Conservation (phyloP, 2,888 invertebrate species). For the Apodemia mormo region DNA sequence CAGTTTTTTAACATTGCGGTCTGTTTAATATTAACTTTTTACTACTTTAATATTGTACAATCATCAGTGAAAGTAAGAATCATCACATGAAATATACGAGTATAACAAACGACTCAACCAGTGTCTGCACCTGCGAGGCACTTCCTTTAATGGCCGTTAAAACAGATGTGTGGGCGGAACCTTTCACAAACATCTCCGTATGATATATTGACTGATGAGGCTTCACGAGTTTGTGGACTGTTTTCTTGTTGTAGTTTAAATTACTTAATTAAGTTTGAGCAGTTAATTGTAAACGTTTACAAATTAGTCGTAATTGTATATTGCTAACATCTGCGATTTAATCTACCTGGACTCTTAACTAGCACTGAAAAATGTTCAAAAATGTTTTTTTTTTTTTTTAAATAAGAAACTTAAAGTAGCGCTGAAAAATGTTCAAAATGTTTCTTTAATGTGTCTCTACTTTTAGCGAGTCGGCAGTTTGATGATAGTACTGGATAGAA, state of each 20-base stretch:
- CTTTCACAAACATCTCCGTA: constrained; percentile 15
- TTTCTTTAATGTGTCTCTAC: too few relatives aligned
- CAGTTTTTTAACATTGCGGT: neutral
- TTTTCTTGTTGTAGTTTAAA: neutral
- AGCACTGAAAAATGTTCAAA: too few relatives aligned
- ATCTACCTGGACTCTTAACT: neutral
- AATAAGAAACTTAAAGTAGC: too few relatives aligned
- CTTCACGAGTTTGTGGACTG: neutral
- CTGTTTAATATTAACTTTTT: neutral
- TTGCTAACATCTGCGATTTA: neutral
- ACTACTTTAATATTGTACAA: neutral
- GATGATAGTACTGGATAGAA: too few relatives aligned
- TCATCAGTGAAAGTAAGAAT: neutral
- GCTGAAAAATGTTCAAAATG: too few relatives aligned
- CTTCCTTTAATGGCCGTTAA: constrained; percentile 11
- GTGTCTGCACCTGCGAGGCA: constrained; percentile 18
- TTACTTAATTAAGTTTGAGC: neutral
- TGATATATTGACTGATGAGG: constrained; percentile 13
- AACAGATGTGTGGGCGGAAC: constrained; percentile 17
- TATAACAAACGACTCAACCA: constrained; percentile 8
- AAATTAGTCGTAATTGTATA: neutral
- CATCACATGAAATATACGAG: neutral
- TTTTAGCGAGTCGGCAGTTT: too few relatives aligned
- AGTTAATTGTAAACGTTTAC: neutral
- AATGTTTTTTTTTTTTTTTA: too few relatives aligned